phyloP scores from a whole-genome alignment of 2,113 vertebrate genomes.

The Psephotus haematonotus region DNA sequence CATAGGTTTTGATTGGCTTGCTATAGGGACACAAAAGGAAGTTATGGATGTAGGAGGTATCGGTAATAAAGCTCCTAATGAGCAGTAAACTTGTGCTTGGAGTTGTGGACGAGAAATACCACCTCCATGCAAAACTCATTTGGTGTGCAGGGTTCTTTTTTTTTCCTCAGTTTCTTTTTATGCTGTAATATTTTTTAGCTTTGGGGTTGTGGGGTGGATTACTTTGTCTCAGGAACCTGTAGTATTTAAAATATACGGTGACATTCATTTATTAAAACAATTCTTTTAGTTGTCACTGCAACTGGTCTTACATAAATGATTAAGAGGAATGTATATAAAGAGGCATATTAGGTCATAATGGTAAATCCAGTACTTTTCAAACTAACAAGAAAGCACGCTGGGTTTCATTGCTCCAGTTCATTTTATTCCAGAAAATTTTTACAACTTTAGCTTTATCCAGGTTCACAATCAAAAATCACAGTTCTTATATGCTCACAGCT shows the following conservation, averaged over 20 bases:
- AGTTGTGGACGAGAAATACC: not conserved
- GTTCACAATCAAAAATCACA: not conserved
- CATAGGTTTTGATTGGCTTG: not conserved
- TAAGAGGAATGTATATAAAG: not conserved
- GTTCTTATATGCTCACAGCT: not conserved
- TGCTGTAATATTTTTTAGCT: not conserved
- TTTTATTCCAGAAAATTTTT: not conserved
- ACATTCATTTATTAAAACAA: slow-evolving; percentile 6
- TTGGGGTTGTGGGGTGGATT: not conserved
- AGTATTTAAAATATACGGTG: not conserved
- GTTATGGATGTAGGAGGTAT: not conserved
- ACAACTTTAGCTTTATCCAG: not conserved
- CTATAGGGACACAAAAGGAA: not conserved
- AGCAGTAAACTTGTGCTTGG: not conserved
- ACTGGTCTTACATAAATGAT: slow-evolving; percentile 25
- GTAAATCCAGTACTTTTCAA: not conserved
- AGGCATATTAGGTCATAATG: not conserved
- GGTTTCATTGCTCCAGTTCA: not conserved
- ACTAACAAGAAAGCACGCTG: not conserved
- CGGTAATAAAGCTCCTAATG: not conserved
- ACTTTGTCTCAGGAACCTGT: not conserved
- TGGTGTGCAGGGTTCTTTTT: not conserved
- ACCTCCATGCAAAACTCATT: not conserved
- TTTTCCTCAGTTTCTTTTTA: not conserved
- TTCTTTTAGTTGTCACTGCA: slow-evolving; percentile 17